These are phyloP conservation scores for Clarias magur DNA, from an alignment of 2,113 vertebrate species.

Conservation along the genomic window DNA sequence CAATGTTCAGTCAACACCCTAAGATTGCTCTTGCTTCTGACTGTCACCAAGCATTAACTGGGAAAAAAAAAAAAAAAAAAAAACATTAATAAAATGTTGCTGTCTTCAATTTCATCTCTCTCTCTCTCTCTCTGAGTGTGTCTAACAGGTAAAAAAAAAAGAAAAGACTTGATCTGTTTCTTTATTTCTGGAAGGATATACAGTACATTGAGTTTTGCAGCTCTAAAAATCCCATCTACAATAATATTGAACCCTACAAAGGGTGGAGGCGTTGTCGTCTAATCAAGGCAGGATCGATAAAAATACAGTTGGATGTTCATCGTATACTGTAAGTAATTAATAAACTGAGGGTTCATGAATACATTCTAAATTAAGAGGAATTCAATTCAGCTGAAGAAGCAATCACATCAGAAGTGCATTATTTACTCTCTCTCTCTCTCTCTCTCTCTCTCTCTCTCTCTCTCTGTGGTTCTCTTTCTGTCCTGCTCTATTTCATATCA, in stretches of 20 bases:
- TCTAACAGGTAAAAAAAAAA: neutral
- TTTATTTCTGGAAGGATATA: neutral
- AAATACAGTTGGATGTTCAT: constrained; percentile 46
- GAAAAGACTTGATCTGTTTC: neutral
- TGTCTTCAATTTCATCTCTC: too few relatives aligned
- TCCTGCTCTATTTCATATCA: constrained; percentile 48
- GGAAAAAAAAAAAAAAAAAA: neutral
- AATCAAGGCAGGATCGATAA: constrained; percentile 39
- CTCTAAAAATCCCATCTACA: neutral
- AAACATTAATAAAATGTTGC: too few relatives aligned
- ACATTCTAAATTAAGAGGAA: constrained; percentile 54
- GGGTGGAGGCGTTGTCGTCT: neutral
- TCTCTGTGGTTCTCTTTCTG: constrained; percentile 10
- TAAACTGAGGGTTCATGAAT: constrained; percentile 57
- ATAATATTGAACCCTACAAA: neutral
- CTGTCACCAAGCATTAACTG: neutral
- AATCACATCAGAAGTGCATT: constrained; percentile 32
- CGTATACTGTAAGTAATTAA: constrained; percentile 53
- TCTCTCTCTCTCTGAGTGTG: neutral
- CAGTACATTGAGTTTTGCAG: neutral
- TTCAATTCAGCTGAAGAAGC: constrained; percentile 57
- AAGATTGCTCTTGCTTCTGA: neutral
- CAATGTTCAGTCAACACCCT: neutral
- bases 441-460: neutral
- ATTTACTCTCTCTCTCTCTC: constrained; percentile 25